phyloP scores from a whole-genome alignment of 2,113 vertebrate genomes.

The Corapipo altera region DNA sequence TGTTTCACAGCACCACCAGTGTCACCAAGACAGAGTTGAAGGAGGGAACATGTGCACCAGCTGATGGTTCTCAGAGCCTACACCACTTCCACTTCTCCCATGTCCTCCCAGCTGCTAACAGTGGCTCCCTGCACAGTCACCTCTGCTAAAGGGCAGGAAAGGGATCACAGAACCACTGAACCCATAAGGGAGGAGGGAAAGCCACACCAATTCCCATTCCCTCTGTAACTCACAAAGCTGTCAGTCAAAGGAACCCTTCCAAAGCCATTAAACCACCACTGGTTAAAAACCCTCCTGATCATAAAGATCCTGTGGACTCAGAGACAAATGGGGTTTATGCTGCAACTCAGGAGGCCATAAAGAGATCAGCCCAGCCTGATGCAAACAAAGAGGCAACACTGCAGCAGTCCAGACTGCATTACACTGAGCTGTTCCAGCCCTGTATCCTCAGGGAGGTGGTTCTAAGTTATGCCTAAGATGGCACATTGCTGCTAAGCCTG shows the following conservation, averaged over 20 bases:
- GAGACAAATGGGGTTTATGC: background rate
- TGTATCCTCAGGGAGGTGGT: background rate
- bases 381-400: background rate
- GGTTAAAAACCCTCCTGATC: background rate
- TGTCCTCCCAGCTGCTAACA: background rate
- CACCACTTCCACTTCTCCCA: background rate
- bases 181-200: fast-evolving
- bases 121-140: background rate
- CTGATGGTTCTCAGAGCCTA: background rate
- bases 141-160: background rate
- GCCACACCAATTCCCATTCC: background rate
- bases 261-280: background rate
- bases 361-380: background rate
- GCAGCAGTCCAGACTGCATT: background rate
- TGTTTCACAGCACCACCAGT: background rate
- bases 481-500: background rate
- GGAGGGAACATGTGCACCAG: background rate
- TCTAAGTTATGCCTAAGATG: background rate
- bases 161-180: background rate
- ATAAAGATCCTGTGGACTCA: background rate
- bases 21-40: background rate
- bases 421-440: background rate
- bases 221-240: background rate
- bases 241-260: background rate
- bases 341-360: background rate